Evolutionary conservation across 2,888 invertebrate genomes (phyloP).

Genomic region (Thyatira batis): DNA sequence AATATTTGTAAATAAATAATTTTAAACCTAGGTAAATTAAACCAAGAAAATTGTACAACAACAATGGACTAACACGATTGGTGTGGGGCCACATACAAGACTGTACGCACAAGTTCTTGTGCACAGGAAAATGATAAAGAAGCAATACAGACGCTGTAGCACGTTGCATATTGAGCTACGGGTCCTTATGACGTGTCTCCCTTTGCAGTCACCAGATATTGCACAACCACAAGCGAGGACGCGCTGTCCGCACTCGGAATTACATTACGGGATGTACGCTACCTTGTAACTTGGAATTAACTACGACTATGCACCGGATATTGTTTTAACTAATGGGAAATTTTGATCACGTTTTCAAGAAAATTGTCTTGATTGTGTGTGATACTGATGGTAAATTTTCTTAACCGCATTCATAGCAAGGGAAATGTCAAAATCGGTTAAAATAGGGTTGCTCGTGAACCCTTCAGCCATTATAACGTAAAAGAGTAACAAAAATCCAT

Average conservation of each 20-base stretch:
- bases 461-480: too few species aligned
- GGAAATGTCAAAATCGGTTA: too few species aligned
- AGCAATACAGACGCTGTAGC: conserved; percentile 64
- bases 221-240: conserved; percentile 54
- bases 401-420: too few species aligned
- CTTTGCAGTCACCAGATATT: conserved; percentile 37
- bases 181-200: conserved; percentile 60
- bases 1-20: background rate
- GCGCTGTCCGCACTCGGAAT: conserved; percentile 44
- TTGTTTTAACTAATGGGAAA: conserved; percentile 6
- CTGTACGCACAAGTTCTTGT: conserved; percentile 35
- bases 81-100: conserved; percentile 29
- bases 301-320: conserved; percentile 25
- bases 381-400: too few species aligned
- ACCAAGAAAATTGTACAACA: conserved; percentile 15
- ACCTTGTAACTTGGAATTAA: conserved; percentile 31
- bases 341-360: conserved; percentile 12
- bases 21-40: background rate
- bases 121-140: conserved; percentile 66
- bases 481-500: too few species aligned
- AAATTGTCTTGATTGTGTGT: too few species aligned
- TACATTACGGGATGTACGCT: conserved; percentile 47
- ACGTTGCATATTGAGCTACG: conserved; percentile 51
- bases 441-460: too few species aligned
- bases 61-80: conserved; percentile 23